Base-by-base conservation (phyloP, 1,140 invertebrate species). In the Glossosoma conforme region DNA sequence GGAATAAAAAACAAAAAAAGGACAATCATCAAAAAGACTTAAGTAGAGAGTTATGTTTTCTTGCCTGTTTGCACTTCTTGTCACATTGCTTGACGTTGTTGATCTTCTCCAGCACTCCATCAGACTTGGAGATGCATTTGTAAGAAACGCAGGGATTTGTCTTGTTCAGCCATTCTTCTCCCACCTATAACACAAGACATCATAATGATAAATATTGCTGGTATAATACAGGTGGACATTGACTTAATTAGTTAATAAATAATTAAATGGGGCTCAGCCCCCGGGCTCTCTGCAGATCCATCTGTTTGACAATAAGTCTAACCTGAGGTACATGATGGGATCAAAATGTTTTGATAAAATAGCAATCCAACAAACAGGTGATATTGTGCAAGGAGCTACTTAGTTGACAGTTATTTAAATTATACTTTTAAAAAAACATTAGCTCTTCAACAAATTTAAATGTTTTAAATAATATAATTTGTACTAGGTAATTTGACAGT, bases 81-180 rank as follows among this genome's bases (percentile, higher is more conserved):
- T 74, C 63, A 51, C 76, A 78, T 19, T 56, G 56, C 36, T 72
- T 61, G 8, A 71, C 58, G 4, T 67, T 67, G 36, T 65, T 75
- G 41, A 64, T 60, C 48, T 70, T 75, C 56, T 70, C 70, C 2
- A 75, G 62, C 9, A 71, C 58, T 14, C 67, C 73, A 25, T 63
- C 65, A 0, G 60, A 62, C 0, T 68, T 62, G 21, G 67, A 62
- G 8, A 65, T 56, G 59, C 83, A 85, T 33, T 69, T 62, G 13
- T 73, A 72, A 1, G 64, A 70, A 19, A 68, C 70, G 56, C 83
- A 85, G 8, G 65, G 60, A 54, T 84, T 68, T 2, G 64, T 58
- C 0, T 75, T 61, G 0, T 75, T 74, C 13, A 68, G 67, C 81
- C 81, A 83, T 44, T 68, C 72, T 25, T 81, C 77, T 9, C 76